These are phyloP conservation scores for Pseudococcus viburni DNA, from an alignment of 2,888 invertebrate species.

Conservation along the genomic window DNA sequence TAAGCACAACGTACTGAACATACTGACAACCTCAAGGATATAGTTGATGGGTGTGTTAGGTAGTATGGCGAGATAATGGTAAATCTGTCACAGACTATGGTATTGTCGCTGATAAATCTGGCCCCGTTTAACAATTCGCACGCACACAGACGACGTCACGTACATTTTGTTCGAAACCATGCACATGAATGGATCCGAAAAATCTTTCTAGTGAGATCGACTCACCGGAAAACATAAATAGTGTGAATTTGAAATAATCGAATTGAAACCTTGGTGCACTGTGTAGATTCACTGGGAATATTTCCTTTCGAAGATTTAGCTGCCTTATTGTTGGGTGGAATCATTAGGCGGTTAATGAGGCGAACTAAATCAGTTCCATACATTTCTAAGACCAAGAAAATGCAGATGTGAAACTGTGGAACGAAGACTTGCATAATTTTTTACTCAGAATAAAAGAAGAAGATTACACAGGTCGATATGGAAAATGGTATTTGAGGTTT, in stretches of 20 bases:
- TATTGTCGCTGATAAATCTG: slow-evolving; percentile 19
- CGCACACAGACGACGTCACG: background rate
- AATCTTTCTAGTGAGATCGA: background rate
- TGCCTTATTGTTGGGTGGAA: background rate
- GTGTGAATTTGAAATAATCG: background rate
- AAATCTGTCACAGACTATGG: background rate
- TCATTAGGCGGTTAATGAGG: background rate
- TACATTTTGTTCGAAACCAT: background rate
- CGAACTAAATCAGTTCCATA: background rate
- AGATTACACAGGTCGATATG: too few relatives aligned
- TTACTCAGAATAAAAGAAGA: too few relatives aligned
- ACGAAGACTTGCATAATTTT: too few relatives aligned
- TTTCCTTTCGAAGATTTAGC: background rate
- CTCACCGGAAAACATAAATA: background rate
- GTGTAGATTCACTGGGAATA: background rate
- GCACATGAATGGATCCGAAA: slow-evolving; percentile 1
- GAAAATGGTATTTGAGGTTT: too few relatives aligned
- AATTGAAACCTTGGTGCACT: background rate
- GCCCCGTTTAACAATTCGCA: slow-evolving; percentile 6
- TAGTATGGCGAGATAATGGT: slow-evolving; percentile 12
- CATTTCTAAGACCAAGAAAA: background rate
- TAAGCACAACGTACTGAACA: background rate
- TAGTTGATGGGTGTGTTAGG: slow-evolving; percentile 23
- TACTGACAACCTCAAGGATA: slow-evolving; percentile 10
- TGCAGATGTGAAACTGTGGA: too few relatives aligned